Conservation (phyloP, 2,113 vertebrate species). For the Colinus virginianus region DNA sequence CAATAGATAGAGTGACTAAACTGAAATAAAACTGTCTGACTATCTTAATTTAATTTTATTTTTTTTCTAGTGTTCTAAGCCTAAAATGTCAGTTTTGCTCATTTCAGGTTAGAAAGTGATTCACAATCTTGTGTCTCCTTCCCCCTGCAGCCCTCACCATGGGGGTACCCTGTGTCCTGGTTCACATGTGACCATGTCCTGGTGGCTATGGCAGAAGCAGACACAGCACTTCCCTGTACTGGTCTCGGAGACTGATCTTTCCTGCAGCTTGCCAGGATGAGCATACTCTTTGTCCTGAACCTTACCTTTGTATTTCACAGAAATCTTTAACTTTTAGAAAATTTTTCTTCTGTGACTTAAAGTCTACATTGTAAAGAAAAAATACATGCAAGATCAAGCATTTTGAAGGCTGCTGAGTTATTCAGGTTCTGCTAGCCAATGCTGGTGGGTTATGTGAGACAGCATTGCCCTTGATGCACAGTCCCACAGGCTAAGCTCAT, state of each 20-base stretch:
- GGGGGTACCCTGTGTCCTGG: neutral
- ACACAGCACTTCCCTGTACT: fast-evolving
- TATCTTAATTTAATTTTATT: neutral
- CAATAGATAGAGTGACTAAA: neutral
- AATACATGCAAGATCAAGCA: neutral
- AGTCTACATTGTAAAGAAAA: neutral
- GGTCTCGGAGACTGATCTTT: neutral
- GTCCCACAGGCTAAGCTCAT: neutral
- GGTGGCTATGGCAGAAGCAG: neutral
- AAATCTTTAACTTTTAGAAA: neutral
- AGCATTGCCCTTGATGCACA: neutral
- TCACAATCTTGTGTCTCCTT: fast-evolving
- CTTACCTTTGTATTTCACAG: neutral
- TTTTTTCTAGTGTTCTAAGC: neutral
- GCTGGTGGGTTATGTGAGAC: fast-evolving
- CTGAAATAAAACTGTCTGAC: neutral
- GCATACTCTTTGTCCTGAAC: neutral
- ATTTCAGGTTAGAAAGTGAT: neutral
- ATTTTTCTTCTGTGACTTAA: neutral
- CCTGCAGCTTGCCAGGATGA: neutral
- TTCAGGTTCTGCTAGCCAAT: neutral
- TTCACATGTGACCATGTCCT: neutral
- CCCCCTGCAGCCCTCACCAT: neutral
- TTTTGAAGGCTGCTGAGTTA: neutral
- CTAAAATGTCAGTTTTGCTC: neutral